Evolutionary conservation across 2,888 invertebrate genomes (phyloP).

Genomic region (Hesperia comma): DNA sequence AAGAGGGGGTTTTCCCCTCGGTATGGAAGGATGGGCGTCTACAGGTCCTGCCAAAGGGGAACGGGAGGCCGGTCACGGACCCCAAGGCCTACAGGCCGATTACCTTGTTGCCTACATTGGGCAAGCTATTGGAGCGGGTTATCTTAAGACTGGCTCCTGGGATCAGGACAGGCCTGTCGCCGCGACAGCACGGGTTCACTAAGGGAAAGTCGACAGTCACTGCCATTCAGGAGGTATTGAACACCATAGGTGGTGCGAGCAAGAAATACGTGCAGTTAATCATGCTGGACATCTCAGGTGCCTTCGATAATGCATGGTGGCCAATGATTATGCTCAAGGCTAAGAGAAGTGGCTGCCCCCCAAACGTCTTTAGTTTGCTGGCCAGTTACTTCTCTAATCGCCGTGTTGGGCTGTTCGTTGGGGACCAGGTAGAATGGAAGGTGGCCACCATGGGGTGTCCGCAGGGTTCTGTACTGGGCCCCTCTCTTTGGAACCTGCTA

Average conservation of each 20-base stretch:
- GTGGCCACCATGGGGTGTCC: constrained; percentile 40
- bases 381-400: too few relatives aligned
- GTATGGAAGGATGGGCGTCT: constrained; percentile 46
- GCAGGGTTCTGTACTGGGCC: constrained; percentile 40
- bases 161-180: constrained; percentile 33
- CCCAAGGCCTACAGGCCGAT: too few relatives aligned
- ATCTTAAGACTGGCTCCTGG: constrained; percentile 42
- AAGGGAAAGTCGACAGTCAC: constrained; percentile 46
- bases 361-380: too few relatives aligned
- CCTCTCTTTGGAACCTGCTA: constrained; percentile 28
- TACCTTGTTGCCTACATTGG: constrained; percentile 48
- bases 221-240: constrained; percentile 37
- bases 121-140: constrained; percentile 49
- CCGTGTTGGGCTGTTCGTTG: too few relatives aligned
- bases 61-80: too few relatives aligned
- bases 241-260: neutral
- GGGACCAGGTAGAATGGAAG: constrained; percentile 42
- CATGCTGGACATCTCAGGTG: constrained; percentile 51
- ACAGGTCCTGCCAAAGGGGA: constrained; percentile 46
- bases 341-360: too few relatives aligned
- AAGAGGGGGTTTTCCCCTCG: constrained; percentile 45
- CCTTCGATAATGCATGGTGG: constrained; percentile 50
- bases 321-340: too few relatives aligned
- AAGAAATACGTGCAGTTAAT: constrained; percentile 42
- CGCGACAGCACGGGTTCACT: neutral